Base-by-base conservation (phyloP, 2,888 invertebrate species). In the Thysanoteuthis rhombus region DNA sequence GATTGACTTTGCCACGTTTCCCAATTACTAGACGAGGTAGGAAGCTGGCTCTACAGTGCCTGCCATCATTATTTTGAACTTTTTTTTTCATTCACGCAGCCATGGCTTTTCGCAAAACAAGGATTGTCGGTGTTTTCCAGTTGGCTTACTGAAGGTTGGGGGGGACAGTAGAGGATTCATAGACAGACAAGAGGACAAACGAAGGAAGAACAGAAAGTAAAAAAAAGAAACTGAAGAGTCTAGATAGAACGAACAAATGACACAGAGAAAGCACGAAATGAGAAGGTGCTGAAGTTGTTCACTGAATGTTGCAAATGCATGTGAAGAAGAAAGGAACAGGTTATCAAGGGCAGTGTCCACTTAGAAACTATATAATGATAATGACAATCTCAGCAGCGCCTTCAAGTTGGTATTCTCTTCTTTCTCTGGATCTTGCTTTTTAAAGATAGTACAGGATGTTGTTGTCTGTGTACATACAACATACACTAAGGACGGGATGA, bases 111-210 rank as follows among this genome's bases (percentile, higher is more conserved):
- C n/a, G 75, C n/a, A 75, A 75, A 75, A 75, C n/a, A 75, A 75
- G 75, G 75, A 75, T 75, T 75, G 75, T 75, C 75, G n/a, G n/a
- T 75, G n/a, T 75, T 75, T 75, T 75, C 75, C 75, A 75, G 75
- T 75, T 75, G 75, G 75, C n/a, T 75, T 75, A n/a, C 75, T 36
- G n/a, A 75, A n/a, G 75, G 75, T 75, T n/a, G n/a, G n/a, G 75
- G 75, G 36, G 75, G 36, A 75, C n/a, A 19, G 75, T n/a, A n/a
- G n/a, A 12, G 75, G 36, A 75, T 75, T 75, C 75, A n/a, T 3
- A 75, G n/a, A 75, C n/a, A 75, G 75, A 75, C 75, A 75, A n/a
- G 75, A 75, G n/a, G n/a, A 75, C 75, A 75, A 36, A 75, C 2
- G n/a, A 75, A 75, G 75, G 19, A 75, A n/a, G 16, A 75, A n/a